phyloP scores from a whole-genome alignment of 2,113 vertebrate species.

The Bubo scandiacus region DNA sequence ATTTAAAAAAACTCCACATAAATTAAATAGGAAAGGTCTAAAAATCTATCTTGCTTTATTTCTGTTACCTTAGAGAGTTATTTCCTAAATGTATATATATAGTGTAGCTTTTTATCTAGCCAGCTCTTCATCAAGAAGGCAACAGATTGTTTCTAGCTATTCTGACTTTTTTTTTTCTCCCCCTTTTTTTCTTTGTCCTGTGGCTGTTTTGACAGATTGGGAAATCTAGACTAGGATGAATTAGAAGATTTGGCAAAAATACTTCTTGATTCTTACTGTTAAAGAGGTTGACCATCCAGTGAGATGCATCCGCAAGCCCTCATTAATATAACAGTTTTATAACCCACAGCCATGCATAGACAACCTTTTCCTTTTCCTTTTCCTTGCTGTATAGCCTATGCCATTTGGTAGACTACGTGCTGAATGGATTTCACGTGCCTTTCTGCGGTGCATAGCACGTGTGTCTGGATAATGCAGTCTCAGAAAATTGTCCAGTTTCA shows the following conservation, averaged over 20 bases:
- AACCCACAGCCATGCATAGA: accelerated
- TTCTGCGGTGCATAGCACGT: neutral
- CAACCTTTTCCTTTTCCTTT: neutral
- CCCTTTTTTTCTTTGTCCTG: neutral
- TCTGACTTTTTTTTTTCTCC: neutral
- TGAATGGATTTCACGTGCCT: neutral
- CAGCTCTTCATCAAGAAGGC: neutral
- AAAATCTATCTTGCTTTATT: neutral
- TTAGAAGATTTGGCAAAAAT: neutral
- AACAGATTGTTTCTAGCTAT: neutral
- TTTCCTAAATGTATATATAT: neutral
- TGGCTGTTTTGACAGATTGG: neutral
- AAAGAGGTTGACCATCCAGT: neutral
- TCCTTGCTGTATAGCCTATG: neutral
- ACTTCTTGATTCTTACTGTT: neutral
- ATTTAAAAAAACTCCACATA: neutral
- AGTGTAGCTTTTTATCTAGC: neutral
- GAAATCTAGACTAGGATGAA: neutral
- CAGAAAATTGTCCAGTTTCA: neutral
- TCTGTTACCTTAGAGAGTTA: neutral
- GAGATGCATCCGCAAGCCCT: neutral
- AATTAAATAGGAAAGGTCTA: neutral
- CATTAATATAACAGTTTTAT: neutral
- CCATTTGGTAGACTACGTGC: neutral
- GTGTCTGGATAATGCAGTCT: neutral